phyloP scores from a whole-genome alignment of 2,888 invertebrate genomes.

The Melieria omissa region DNA sequence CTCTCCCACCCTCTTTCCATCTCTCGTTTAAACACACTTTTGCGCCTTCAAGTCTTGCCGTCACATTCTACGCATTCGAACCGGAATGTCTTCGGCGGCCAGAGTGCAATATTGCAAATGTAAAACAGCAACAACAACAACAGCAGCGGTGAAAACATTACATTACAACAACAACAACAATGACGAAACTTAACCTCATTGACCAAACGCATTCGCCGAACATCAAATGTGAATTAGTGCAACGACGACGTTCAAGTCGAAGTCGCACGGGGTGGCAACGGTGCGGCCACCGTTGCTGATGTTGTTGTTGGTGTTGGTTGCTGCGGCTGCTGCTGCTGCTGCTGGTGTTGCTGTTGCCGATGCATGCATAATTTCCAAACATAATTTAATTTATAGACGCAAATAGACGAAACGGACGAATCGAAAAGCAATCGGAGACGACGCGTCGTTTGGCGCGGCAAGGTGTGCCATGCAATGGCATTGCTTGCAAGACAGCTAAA shows the following conservation, averaged over 20 bases:
- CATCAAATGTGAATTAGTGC: constrained; percentile 68
- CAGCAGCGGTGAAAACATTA: constrained; percentile 15
- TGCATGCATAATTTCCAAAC: constrained; percentile 65
- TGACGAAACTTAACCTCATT: constrained; percentile 64
- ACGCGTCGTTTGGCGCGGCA: too few species aligned
- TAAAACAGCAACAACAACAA: constrained; percentile 19
- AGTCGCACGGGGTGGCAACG: neutral
- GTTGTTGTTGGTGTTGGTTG: constrained; percentile 13
- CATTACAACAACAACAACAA: constrained; percentile 15
- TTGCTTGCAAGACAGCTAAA: neutral
- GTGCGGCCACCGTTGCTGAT: neutral
- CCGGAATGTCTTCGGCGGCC: too few species aligned
- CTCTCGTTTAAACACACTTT: too few species aligned
- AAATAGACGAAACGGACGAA: constrained; percentile 37
- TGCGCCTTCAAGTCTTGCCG: too few species aligned
- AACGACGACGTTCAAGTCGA: constrained; percentile 40
- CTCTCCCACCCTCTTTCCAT: too few species aligned
- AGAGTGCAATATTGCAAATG: too few species aligned
- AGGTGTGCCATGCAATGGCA: too few species aligned
- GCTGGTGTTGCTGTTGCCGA: constrained; percentile 29
- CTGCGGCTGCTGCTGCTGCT: neutral
- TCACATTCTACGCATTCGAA: too few species aligned
- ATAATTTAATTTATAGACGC: constrained; percentile 65
- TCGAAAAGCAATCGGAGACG: neutral
- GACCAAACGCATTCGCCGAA: constrained; percentile 67